phyloP scores from a whole-genome alignment of 1,140 invertebrate species.

The Prorops nasuta region DNA sequence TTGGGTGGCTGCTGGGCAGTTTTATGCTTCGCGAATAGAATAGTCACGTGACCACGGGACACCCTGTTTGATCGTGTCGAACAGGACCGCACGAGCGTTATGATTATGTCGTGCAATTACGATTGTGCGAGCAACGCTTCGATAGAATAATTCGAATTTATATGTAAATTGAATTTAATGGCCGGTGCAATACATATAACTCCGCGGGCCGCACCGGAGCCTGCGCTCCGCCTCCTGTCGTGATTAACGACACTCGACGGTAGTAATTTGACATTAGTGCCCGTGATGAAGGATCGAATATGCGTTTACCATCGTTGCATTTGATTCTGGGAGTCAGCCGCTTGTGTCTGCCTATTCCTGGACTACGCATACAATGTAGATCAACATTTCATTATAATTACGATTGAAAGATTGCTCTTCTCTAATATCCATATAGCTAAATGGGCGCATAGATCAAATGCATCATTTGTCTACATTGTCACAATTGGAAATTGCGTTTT shows the following conservation, averaged over 20 bases:
- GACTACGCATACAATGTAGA: conserved; percentile 2
- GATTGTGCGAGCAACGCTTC: conserved; percentile 28
- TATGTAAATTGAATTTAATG: conserved; percentile 50
- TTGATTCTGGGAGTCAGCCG: conserved; percentile 19
- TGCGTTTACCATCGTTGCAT: conserved; percentile 22
- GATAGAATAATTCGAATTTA: conserved; percentile 49
- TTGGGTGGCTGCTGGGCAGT: too few species aligned
- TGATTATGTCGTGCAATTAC: conserved; percentile 37
- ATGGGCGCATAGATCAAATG: too few species aligned
- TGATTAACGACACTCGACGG: conserved; percentile 34
- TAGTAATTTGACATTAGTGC: conserved; percentile 40
- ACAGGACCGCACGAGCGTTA: conserved; percentile 23
- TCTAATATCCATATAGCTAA: too few species aligned
- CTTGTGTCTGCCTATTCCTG: conserved; percentile 10
- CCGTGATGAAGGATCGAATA: conserved; percentile 35
- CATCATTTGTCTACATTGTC: too few species aligned
- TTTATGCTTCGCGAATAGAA: conserved; percentile 2
- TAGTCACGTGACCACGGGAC: conserved; percentile 6
- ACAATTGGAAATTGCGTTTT: too few species aligned
- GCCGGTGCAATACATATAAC: conserved; percentile 35
- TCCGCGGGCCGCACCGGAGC: conserved; percentile 16
- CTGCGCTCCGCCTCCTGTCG: conserved; percentile 18
- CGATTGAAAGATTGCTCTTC: too few species aligned
- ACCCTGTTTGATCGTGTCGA: conserved; percentile 4
- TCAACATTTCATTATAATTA: too few species aligned